Percentiles rank a stretch among this genome's conserved stretches.
Conservation (phyloP, 2,888 invertebrate species). For the Holacanthella duospinosa region DNA sequence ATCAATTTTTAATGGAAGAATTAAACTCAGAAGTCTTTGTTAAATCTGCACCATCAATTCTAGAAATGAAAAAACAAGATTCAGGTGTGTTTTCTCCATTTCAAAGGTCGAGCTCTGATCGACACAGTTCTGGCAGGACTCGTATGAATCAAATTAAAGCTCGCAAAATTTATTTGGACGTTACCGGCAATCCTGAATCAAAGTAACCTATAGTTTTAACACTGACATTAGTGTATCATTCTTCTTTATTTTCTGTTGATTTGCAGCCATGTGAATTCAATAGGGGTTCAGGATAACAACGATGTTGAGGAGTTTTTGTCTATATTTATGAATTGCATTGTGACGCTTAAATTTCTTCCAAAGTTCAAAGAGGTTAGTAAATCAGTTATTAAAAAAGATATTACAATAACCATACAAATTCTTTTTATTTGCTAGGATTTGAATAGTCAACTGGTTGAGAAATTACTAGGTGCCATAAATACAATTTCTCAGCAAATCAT, state of each 20-base stretch:
- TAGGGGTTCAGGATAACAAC: slow-evolving; percentile 43
- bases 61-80: slow-evolving; percentile 51
- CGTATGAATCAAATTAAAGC: slow-evolving; percentile 46
- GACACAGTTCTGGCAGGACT: slow-evolving; percentile 48
- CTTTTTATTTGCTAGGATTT: slow-evolving; percentile 51
- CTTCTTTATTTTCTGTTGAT: neutral
- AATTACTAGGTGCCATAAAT: slow-evolving; percentile 66
- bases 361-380: slow-evolving; percentile 66
- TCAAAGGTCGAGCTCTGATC: slow-evolving; percentile 47
- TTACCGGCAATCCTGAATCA: slow-evolving; percentile 2
- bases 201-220: neutral
- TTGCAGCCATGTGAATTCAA: neutral
- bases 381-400: neutral
- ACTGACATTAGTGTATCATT: neutral
- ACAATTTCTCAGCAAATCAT: slow-evolving; percentile 66
- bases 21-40: slow-evolving; percentile 61
- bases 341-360: slow-evolving; percentile 67
- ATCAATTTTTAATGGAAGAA: slow-evolving; percentile 58
- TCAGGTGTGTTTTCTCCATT: slow-evolving; percentile 48
- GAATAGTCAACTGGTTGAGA: slow-evolving; percentile 70
- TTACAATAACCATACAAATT: slow-evolving; percentile 1
- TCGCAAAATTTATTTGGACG: slow-evolving; percentile 49
- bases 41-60: slow-evolving; percentile 49
- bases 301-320: slow-evolving; percentile 62
- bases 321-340: slow-evolving; percentile 69